phyloP scores from a whole-genome alignment of 2,888 invertebrate species.

The Dioctria rufipes region DNA sequence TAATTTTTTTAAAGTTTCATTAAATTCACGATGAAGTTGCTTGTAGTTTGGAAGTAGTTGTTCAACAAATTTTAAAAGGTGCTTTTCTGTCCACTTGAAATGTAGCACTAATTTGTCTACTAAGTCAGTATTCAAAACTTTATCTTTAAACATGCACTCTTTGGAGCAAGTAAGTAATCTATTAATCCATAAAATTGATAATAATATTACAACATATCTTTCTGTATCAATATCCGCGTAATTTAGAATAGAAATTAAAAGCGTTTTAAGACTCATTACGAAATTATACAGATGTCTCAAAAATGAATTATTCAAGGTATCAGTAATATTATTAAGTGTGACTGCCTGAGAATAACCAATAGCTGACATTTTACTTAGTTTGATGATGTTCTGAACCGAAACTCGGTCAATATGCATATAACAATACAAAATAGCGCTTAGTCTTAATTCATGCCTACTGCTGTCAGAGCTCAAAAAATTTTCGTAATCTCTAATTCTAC shows the following conservation, averaged over 20 bases:
- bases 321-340: slow-evolving; percentile 62
- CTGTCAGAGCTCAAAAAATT: slow-evolving; percentile 29
- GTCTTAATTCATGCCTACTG: slow-evolving; percentile 57
- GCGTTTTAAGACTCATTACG: slow-evolving; percentile 60
- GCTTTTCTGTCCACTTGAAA: slow-evolving; percentile 82
- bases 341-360: slow-evolving; percentile 68
- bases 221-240: slow-evolving; percentile 62
- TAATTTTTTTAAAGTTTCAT: slow-evolving; percentile 61
- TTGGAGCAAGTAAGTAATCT: slow-evolving; percentile 64
- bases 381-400: slow-evolving; percentile 59
- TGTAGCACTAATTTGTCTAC: slow-evolving; percentile 78
- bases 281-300: slow-evolving; percentile 64
- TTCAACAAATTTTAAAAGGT: slow-evolving; percentile 70
- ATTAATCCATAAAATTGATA: slow-evolving; percentile 67
- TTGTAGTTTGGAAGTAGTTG: slow-evolving; percentile 59
- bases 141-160: slow-evolving; percentile 64
- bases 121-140: slow-evolving; percentile 73
- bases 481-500: slow-evolving; percentile 68
- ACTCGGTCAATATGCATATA: slow-evolving; percentile 63
- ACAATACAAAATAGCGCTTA: slow-evolving; percentile 64
- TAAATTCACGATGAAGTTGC: slow-evolving; percentile 59
- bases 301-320: slow-evolving; percentile 66
- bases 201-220: slow-evolving; percentile 63
- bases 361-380: slow-evolving; percentile 64
- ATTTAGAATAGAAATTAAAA: slow-evolving; percentile 61